Evolutionary conservation across 2,888 invertebrate genomes (phyloP).

Genomic region (Agapetus fuscipes): DNA sequence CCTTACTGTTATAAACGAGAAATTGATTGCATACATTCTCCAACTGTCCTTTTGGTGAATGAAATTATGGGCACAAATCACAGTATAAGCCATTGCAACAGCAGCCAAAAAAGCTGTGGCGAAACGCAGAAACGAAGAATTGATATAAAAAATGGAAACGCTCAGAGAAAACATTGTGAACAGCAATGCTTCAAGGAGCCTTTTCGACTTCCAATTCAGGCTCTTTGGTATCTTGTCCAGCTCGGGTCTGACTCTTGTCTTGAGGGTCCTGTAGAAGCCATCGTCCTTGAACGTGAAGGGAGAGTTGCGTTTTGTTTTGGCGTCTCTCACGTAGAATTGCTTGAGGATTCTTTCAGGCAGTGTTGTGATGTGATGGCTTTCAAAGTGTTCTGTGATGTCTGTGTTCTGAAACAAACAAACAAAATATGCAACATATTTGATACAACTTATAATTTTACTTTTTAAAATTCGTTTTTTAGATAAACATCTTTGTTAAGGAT

Average conservation of each 20-base stretch:
- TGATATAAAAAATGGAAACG: neutral
- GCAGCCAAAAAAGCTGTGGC: conserved; percentile 42
- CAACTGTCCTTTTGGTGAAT: conserved; percentile 67
- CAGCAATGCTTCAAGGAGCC: conserved; percentile 5
- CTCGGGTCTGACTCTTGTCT: conserved; percentile 44
- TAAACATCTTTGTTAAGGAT: no score
- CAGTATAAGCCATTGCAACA: conserved; percentile 46
- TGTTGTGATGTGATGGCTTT: conserved; percentile 57
- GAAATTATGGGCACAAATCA: conserved; percentile 63
- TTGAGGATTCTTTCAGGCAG: conserved; percentile 47
- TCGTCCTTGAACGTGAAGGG: conserved; percentile 63
- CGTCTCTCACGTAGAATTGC: conserved; percentile 57
- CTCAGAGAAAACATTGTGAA: neutral
- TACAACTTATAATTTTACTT: no score
- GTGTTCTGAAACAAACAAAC: conserved; percentile 50
- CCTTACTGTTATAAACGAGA: no score
- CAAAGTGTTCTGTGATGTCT: conserved; percentile 73
- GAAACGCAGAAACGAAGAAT: conserved; percentile 12
- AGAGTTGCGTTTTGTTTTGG: conserved; percentile 52
- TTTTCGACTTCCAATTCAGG: conserved; percentile 25
- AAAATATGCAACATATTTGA: no score
- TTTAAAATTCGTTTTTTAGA: no score
- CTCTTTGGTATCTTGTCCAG: conserved; percentile 42
- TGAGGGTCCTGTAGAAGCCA: conserved; percentile 66
- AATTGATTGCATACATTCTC: no score